Conservation (phyloP, 2,797 vertebrate genomes). For the Mus spretus region DNA sequence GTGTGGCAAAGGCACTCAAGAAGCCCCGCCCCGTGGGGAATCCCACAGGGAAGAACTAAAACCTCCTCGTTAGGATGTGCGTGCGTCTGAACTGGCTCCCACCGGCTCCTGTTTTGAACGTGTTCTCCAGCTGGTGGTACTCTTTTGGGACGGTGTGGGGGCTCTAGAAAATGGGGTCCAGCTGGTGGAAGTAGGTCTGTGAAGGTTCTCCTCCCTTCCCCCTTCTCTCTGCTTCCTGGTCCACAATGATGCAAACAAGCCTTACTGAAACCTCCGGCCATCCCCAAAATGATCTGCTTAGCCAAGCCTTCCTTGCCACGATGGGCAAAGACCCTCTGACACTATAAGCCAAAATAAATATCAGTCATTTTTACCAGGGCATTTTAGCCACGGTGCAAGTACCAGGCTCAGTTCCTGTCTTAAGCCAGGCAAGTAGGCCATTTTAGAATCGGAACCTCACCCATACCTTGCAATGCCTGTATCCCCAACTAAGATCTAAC, state of each 20-base stretch:
- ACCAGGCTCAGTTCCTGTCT: not conserved
- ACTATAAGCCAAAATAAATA: not conserved
- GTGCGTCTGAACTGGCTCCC: not conserved
- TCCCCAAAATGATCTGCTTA: not conserved
- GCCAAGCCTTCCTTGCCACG: not conserved
- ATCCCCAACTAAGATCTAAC: not conserved
- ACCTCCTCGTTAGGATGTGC: not conserved
- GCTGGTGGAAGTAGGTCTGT: not conserved
- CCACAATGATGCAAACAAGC: not conserved
- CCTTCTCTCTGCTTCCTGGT: not conserved
- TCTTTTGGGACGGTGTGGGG: not conserved
- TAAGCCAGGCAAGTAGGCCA: not conserved
- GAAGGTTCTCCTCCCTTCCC: not conserved
- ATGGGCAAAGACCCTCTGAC: not conserved
- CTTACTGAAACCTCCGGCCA: not conserved
- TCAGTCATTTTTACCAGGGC: not conserved
- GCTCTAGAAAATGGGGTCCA: not conserved
- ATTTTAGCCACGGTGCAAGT: not conserved
- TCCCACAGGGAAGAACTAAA: not conserved
- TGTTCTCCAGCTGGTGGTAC: not conserved
- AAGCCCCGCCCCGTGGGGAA: not conserved
- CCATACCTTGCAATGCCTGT: not conserved
- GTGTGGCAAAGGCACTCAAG: not conserved
- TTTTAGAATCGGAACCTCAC: slow-evolving; percentile 13
- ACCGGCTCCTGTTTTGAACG: not conserved